Base-by-base conservation (phyloP, 2,888 invertebrate genomes). In the Tryphoninae sp. region DNA sequence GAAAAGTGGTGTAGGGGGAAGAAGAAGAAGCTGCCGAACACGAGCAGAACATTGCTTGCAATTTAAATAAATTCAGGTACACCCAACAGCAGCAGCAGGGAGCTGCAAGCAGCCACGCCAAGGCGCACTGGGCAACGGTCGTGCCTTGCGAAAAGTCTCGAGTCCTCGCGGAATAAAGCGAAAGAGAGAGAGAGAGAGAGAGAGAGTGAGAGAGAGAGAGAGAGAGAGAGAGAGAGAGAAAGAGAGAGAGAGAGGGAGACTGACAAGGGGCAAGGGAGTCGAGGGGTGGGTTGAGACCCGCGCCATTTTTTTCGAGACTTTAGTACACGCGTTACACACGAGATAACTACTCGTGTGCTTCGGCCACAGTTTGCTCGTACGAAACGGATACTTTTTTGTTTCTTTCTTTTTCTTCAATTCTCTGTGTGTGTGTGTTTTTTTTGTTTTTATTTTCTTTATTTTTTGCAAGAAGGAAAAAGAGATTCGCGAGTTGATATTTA, bases 51-150 rank as follows among this genome's bases (percentile, higher is more conserved):
- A 91, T 91, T 89, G 90, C 89, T 91, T 88, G 90, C 90, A 90
- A 91, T 91, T 91, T 91, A 90, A 91, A 91, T 91, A 91, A 91
- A 91, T 91, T 90, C 91, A 90, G 78, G 83, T 83, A 80, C 83
- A 83, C 68, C 73, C 61, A 65, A 64, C 80, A 80, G 82, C 73
- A 64, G 77, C 33, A 67, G 73, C 69, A 65, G 58, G 7, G 55
- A 65, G 59, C 80, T 78, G 82, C 73, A 64, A 64, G 77, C 33
- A 67, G 69, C 69, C 59, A 45, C 49, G 65, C 75, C 67, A 45
- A 45, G 33, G 13, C 13, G 2, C 45, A 45, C 9, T 45, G 13
- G 45, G n/a, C 61, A 59, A 11, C 59, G 33, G 33, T 33, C n/a
- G 22, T 53, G 42, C 42, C 42, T 61, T 13, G 78, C 33, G 71